These are phyloP conservation scores for Ibycter americanus DNA, from an alignment of 2,797 vertebrate genomes.

Conservation along the genomic window DNA sequence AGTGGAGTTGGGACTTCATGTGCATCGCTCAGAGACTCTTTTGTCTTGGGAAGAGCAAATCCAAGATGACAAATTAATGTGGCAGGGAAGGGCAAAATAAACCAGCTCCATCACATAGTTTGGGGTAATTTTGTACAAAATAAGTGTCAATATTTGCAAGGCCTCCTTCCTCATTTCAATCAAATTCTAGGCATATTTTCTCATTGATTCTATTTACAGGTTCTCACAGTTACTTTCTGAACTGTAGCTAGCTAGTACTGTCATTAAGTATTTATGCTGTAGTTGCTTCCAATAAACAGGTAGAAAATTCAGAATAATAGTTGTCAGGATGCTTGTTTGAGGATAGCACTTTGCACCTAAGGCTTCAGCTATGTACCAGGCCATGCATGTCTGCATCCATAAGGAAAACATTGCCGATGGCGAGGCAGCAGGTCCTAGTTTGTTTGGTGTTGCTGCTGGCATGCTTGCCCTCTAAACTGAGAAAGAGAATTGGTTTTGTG, in stretches of 20 bases:
- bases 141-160: background rate
- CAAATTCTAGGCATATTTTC: background rate
- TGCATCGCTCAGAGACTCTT: background rate
- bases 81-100: background rate
- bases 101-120: background rate
- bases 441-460: background rate
- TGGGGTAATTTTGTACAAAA: background rate
- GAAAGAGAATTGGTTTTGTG: background rate
- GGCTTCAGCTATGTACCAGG: background rate
- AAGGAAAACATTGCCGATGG: fast-evolving
- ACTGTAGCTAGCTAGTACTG: background rate
- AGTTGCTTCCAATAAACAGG: background rate
- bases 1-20: fast-evolving
- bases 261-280: background rate
- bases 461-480: background rate
- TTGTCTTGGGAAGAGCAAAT: background rate
- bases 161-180: background rate
- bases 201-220: background rate
- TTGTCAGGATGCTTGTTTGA: background rate
- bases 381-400: background rate
- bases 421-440: background rate
- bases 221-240: background rate
- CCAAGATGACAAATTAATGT: background rate
- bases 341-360: background rate
- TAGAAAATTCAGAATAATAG: background rate